Evolutionary conservation across 2,888 invertebrate genomes (phyloP).

Genomic region (Stenolophus ochropezus): DNA sequence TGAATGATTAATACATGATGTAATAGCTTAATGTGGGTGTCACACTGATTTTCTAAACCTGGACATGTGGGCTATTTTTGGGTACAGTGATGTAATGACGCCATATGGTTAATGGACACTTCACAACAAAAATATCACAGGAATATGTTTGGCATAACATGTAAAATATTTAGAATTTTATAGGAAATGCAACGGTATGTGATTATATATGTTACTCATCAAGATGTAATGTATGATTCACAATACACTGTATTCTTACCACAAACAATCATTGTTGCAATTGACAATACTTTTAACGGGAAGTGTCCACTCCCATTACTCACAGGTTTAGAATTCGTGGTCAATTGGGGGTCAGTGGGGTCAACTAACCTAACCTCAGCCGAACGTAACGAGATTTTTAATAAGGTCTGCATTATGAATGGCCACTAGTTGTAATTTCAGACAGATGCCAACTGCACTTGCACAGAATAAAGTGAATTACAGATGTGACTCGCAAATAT

Average conservation of each 20-base stretch:
- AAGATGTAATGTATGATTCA: not conserved
- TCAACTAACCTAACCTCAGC: conserved; percentile 21
- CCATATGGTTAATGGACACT: too few relatives aligned
- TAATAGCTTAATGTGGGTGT: too few relatives aligned
- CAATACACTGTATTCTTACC: not conserved
- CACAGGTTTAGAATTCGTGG: not conserved
- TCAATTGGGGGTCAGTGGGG: too few relatives aligned
- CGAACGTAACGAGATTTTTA: conserved; percentile 44
- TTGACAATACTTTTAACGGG: not conserved
- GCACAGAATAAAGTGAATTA: not conserved
- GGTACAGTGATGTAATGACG: too few relatives aligned
- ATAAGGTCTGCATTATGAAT: conserved; percentile 52
- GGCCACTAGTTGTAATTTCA: conserved; percentile 3
- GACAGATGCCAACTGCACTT: not conserved
- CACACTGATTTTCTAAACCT: too few relatives aligned
- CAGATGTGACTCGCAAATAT: not conserved
- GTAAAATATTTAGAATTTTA: too few relatives aligned
- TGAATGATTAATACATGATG: too few relatives aligned
- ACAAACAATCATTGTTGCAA: not conserved
- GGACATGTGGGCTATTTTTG: too few relatives aligned
- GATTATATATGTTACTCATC: not conserved
- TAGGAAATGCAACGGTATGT: too few relatives aligned
- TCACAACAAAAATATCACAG: too few relatives aligned
- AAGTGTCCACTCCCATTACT: conserved; percentile 2
- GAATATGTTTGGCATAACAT: too few relatives aligned